Evolutionary conservation across 1,140 invertebrate genomes (phyloP), one percentile per base, ranked within the genome.

Genomic region (Penaeus vannamei): DNA sequence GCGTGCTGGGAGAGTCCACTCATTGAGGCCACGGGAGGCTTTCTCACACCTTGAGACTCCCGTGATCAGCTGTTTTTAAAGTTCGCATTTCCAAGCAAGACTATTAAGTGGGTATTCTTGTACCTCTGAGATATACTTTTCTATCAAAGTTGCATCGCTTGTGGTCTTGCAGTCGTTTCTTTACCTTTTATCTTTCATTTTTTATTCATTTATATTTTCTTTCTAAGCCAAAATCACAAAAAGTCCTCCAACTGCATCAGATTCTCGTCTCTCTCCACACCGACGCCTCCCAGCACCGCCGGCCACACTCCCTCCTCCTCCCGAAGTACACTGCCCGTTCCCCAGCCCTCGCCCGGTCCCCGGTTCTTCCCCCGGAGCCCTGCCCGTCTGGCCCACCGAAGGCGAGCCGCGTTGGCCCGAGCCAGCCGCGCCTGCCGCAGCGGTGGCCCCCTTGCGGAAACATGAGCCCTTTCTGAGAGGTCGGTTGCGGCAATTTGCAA

Each of bases 391-490:
- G 85, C 85, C 62, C 85, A 86, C 85, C 85, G 62, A 23, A 29
- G 29, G 61, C 46, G 60, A 61, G 72, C 69, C 69, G 53, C 42
- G 84, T 46, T 7, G 23, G 32, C 36, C 60, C 20, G 26, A 42
- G 76, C 29, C 42, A 79, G 62, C 53, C 66, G n/a, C 5, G 86
- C 80, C 53, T 29, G 61, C 79, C 61, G 66, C 26, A 8, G 62
- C 29, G 62, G 86, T 87, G 86, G 79, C 86, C 86, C 86, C 86
- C 86, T 87, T 82, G 29, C 79, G 80, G 86, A 87, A 87, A 87
- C 80, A 87, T 87, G 86, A 87, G 86, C 86, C 86, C 86, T 87
- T 87, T 87, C 86, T 87, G 77, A 60, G 86, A 87, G 86, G 86
- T 87, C 60, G 86, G 86, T 87, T 87, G 80, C 80, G 86, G 79